phyloP scores from a whole-genome alignment of 2,113 vertebrate species.

The Maccullochella peelii region DNA sequence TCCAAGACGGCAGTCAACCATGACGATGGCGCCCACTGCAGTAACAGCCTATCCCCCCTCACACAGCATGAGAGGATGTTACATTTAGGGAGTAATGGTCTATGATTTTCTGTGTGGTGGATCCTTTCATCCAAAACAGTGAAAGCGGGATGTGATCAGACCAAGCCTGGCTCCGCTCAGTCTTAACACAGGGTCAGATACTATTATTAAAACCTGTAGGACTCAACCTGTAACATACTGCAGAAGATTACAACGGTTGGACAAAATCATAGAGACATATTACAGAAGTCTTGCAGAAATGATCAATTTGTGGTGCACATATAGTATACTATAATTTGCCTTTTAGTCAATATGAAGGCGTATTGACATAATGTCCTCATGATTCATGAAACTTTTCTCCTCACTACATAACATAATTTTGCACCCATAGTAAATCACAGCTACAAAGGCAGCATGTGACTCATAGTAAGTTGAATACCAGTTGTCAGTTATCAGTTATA shows the following conservation, averaged over 20 bases:
- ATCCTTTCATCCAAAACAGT: constrained; percentile 37
- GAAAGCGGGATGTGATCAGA: neutral
- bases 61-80: constrained; percentile 48
- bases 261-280: neutral
- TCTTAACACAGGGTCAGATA: constrained; percentile 3
- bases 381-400: neutral
- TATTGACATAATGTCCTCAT: neutral
- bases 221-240: neutral
- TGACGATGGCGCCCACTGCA: constrained; percentile 60
- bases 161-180: neutral
- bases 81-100: constrained; percentile 42
- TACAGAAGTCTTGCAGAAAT: neutral
- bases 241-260: neutral
- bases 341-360: neutral
- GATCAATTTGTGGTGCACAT: neutral
- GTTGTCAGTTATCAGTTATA: constrained; percentile 19
- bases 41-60: constrained; percentile 49
- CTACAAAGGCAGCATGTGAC: constrained; percentile 19
- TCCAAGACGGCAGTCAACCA: constrained; percentile 69
- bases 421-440: constrained; percentile 8
- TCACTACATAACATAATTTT: neutral
- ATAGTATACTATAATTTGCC: neutral
- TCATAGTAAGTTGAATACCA: constrained; percentile 2
- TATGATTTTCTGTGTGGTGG: constrained; percentile 19
- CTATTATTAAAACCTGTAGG: neutral